Evolutionary conservation across 1,140 invertebrate genomes (phyloP).

Genomic region (Euglossa dilemma): DNA sequence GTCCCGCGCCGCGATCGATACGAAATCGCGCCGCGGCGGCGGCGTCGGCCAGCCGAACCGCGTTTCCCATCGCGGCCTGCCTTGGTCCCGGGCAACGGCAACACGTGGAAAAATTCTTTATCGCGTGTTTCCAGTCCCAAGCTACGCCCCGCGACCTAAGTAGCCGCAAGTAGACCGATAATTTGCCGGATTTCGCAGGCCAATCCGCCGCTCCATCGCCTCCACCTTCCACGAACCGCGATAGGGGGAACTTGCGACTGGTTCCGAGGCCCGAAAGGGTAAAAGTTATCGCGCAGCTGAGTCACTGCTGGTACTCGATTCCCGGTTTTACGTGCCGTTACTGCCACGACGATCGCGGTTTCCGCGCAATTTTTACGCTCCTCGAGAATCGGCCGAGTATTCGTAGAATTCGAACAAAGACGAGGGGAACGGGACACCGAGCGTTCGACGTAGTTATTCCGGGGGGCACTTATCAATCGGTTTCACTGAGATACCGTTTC

Average conservation of each 20-base stretch:
- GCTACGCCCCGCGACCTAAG: not conserved
- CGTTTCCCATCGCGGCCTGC: slow-evolving; percentile 39
- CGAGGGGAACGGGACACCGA: too few relatives aligned
- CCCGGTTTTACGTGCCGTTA: too few relatives aligned
- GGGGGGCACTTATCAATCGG: not conserved
- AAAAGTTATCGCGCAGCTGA: not conserved
- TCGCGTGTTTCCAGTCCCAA: slow-evolving; percentile 37
- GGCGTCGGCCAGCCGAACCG: slow-evolving; percentile 14
- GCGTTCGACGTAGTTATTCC: too few relatives aligned
- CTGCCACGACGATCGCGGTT: too few relatives aligned
- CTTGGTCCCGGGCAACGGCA: not conserved
- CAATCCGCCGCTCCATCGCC: slow-evolving; percentile 10
- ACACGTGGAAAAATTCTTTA: slow-evolving; percentile 52
- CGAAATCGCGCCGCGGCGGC: slow-evolving; percentile 35
- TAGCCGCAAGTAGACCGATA: slow-evolving; percentile 13
- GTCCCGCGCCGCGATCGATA: slow-evolving; percentile 20
- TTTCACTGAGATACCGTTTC: not conserved
- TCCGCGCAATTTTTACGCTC: too few relatives aligned
- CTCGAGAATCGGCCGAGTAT: too few relatives aligned
- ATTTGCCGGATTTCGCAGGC: slow-evolving; percentile 40
- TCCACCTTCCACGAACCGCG: not conserved
- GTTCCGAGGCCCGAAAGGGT: not conserved
- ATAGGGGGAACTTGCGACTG: not conserved
- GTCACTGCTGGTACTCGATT: not conserved
- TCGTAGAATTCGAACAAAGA: too few relatives aligned